Percentiles rank a stretch among this genome's conserved stretches.
phyloP scores from a whole-genome alignment of 2,888 invertebrate species.

The Oeneis ivallda region DNA sequence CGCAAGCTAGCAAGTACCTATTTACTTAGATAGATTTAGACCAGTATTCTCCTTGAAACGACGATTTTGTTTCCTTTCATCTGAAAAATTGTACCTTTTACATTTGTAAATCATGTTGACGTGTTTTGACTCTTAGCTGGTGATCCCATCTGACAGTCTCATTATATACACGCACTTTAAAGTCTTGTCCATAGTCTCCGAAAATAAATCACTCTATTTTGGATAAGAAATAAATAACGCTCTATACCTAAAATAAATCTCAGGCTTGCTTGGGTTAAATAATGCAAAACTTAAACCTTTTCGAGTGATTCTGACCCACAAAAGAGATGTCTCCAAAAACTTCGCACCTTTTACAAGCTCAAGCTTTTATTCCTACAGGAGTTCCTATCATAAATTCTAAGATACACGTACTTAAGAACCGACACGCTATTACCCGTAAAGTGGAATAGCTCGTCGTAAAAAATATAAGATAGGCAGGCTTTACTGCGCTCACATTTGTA shows the following conservation, averaged over 20 bases:
- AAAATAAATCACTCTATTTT: background rate
- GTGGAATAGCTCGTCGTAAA: constrained; percentile 55
- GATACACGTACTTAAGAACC: constrained; percentile 24
- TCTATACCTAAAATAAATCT: background rate
- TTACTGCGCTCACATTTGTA: constrained; percentile 38
- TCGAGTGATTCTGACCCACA: background rate
- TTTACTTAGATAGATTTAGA: background rate
- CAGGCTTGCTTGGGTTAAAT: background rate
- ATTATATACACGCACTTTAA: no score
- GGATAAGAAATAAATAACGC: background rate
- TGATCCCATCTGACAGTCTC: no score
- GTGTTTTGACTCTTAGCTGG: no score
- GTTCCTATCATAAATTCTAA: constrained; percentile 20
- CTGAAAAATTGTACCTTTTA: background rate
- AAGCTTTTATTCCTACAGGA: constrained; percentile 1
- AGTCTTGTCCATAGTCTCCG: background rate
- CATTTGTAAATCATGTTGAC: background rate
- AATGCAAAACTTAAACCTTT: background rate
- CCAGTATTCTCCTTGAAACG: background rate
- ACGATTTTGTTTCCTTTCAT: background rate
- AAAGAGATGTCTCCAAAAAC: background rate
- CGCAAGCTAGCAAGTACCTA: no score
- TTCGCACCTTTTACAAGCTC: background rate
- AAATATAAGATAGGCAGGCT: constrained; percentile 45
- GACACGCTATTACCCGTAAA: constrained; percentile 48